phyloP scores from a whole-genome alignment of 1,140 invertebrate species.

The Pseudomyrmex pallidus region DNA sequence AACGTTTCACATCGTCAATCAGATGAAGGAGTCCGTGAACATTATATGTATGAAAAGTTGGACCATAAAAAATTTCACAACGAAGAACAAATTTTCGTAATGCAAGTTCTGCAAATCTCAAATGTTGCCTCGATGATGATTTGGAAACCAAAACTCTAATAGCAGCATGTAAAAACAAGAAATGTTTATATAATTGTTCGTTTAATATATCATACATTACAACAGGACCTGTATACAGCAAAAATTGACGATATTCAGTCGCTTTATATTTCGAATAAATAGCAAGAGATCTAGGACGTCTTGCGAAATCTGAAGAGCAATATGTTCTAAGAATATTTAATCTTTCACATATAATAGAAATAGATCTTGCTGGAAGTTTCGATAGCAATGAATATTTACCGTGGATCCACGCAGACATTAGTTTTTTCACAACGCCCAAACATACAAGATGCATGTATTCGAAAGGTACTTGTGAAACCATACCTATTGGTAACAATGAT shows the following conservation, averaged over 20 bases:
- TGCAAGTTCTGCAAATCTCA: conserved; percentile 5
- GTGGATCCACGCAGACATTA: conserved; percentile 22
- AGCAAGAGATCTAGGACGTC: conserved; percentile 10
- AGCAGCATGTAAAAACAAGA: neutral
- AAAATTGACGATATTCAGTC: conserved; percentile 32
- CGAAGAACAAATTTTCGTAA: conserved; percentile 14
- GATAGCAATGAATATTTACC: conserved; percentile 14
- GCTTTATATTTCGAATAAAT: conserved; percentile 39
- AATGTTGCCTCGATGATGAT: neutral
- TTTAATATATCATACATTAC: neutral
- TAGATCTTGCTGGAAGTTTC: conserved; percentile 7
- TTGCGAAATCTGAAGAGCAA: conserved; percentile 34
- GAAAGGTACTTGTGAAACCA: conserved; percentile 24
- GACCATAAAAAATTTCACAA: conserved; percentile 1
- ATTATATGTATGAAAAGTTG: conserved; percentile 4
- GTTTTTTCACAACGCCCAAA: conserved; percentile 17
- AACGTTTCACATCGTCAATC: neutral
- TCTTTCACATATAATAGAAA: conserved; percentile 9
- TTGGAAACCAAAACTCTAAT: neutral
- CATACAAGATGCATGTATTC: too few relatives aligned
- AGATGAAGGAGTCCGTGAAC: conserved; percentile 13
- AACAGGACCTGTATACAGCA: neutral
- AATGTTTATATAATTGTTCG: neutral
- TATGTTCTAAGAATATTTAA: neutral
- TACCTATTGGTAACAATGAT: neutral